Percentiles rank a stretch among this genome's conserved stretches.
phyloP scores from a whole-genome alignment of 2,888 invertebrate species.

The Tuberolachnus salignus region DNA sequence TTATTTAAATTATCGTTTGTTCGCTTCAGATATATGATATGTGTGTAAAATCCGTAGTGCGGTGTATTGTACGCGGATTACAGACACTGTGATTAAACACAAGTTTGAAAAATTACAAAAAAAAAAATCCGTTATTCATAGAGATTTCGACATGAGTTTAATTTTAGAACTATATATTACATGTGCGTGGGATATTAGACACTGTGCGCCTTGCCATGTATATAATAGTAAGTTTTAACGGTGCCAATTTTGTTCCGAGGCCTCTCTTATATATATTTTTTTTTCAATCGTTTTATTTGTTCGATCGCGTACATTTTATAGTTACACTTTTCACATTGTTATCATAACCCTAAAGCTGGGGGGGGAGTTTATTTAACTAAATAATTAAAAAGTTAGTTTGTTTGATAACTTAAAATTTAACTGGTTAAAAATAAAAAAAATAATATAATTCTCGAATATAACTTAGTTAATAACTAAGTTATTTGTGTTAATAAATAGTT shows the following conservation, averaged over 20 bases:
- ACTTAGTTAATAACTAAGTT: too few relatives aligned
- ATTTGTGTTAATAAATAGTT: too few relatives aligned
- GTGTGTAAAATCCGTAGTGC: too few relatives aligned
- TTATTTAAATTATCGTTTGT: background rate
- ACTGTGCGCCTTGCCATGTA: background rate
- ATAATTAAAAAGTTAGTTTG: too few relatives aligned
- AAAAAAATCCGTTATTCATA: background rate
- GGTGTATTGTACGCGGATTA: background rate
- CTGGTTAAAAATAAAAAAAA: too few relatives aligned
- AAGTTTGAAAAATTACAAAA: too few relatives aligned
- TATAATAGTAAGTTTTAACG: constrained; percentile 1
- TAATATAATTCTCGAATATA: too few relatives aligned
- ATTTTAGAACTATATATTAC: constrained; percentile 17
- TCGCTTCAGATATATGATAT: background rate
- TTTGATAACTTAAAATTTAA: too few relatives aligned
- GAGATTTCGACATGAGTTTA: constrained; percentile 5
- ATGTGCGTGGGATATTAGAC: background rate
- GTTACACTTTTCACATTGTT: background rate
- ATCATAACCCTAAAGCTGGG: too few relatives aligned
- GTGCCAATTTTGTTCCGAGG: constrained; percentile 30
- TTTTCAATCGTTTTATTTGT: background rate
- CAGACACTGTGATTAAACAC: background rate
- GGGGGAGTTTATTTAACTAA: too few relatives aligned
- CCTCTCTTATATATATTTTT: too few relatives aligned
- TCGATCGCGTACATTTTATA: background rate